Conservation (phyloP, 2,888 invertebrate genomes). For the Cerastoderma edule region DNA sequence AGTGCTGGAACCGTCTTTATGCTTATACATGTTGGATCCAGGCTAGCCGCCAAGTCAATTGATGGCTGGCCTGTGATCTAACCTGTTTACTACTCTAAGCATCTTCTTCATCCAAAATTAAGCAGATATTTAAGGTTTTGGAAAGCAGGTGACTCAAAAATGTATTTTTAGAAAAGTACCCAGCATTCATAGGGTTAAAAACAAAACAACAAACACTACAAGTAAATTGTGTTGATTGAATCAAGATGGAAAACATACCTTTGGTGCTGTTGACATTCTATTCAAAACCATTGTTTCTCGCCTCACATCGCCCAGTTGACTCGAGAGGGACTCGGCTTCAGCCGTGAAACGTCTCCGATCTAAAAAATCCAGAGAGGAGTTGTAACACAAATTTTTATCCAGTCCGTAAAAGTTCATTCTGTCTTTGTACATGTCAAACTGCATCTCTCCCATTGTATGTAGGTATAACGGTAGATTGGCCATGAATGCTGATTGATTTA, state of each 20-base stretch:
- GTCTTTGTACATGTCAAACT: conserved; percentile 7
- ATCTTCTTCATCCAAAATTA: too few relatives aligned
- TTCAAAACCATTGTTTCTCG: conserved; percentile 74
- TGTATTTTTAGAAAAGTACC: too few relatives aligned
- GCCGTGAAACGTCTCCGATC: conserved; percentile 62
- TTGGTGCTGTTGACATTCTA: conserved; percentile 62
- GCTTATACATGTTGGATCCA: too few relatives aligned
- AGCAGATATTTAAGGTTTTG: too few relatives aligned
- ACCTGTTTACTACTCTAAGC: too few relatives aligned
- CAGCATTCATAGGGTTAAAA: too few relatives aligned
- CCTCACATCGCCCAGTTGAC: conserved; percentile 58
- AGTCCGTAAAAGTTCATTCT: conserved; percentile 23
- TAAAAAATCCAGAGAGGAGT: conserved; percentile 52
- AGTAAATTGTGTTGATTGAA: too few relatives aligned
- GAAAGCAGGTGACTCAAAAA: too few relatives aligned
- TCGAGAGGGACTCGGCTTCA: conserved; percentile 49
- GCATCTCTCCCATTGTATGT: conserved; percentile 4
- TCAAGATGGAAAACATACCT: conserved; percentile 54
- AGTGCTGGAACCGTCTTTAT: too few relatives aligned
- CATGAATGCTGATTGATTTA: conserved; percentile 16
- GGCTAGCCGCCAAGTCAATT: too few relatives aligned
- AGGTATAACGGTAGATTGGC: not conserved
- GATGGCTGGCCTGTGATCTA: too few relatives aligned
- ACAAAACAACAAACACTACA: too few relatives aligned
- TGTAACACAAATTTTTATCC: conserved; percentile 10